Percentiles rank a stretch among this genome's conserved stretches.
phyloP scores from a whole-genome alignment of 2,797 vertebrate species.

The Phataginus tetradactyla region DNA sequence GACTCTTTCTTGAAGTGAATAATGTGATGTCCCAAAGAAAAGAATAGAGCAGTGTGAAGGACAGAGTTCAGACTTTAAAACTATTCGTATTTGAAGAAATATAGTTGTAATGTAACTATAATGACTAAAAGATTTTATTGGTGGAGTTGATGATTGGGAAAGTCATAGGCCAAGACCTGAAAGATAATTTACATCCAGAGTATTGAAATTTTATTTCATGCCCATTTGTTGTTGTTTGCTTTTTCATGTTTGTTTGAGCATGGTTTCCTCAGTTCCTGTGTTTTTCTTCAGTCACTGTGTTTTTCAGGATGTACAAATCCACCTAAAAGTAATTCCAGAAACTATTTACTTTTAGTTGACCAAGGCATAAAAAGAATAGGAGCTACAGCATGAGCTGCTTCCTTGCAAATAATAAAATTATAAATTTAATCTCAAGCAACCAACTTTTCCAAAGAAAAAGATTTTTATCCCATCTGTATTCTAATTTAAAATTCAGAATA shows the following conservation, averaged over 20 bases:
- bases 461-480: not conserved
- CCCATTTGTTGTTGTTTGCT: not conserved
- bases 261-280: too few species aligned
- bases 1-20: not conserved
- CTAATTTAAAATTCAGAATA: not conserved
- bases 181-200: not conserved
- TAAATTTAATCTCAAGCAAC: conserved; percentile 26
- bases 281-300: not conserved
- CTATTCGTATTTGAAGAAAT: not conserved
- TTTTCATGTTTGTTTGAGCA: not conserved
- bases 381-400: not conserved
- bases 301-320: not conserved
- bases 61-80: not conserved
- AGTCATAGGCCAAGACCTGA: not conserved
- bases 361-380: not conserved
- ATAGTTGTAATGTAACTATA: not conserved
- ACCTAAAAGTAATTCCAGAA: not conserved
- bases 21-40: not conserved
- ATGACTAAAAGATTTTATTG: not conserved
- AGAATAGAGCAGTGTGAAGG: not conserved
- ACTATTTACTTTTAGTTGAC: not conserved
- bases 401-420: not conserved
- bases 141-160: not conserved
- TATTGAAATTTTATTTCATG: not conserved
- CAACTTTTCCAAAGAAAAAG: not conserved